Evolutionary conservation across 2,888 invertebrate genomes (phyloP), one percentile per base, ranked within the genome.

Genomic region (Seladonia tumulorum): DNA sequence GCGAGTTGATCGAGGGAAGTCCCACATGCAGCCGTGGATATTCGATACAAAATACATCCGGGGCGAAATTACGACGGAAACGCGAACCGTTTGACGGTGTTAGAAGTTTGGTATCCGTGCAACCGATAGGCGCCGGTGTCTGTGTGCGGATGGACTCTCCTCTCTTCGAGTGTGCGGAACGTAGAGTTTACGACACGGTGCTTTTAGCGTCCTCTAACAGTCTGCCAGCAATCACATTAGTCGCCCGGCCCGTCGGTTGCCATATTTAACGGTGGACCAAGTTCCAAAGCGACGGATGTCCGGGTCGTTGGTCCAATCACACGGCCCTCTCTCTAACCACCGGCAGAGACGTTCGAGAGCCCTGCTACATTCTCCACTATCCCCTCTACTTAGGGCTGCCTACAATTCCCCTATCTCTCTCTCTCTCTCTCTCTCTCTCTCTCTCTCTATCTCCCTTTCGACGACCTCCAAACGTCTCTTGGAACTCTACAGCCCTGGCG

Each of bases 191-290:
- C 90, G 92, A 90, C 88, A 90, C 85, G 88, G 87, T 91, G 92
- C 92, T 92, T 92, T 92, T 92, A 92, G 92, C 89, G 87, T 91
- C 82, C 89, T 86, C 88, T 87, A 91, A 91, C 91, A 87, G 90
- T 92, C 89, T 90, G 89, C 91, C 88, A 91, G 92, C 93, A 93
- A 93, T 93, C 91, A 92, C 93, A 93, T 93, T 93, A 93, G 92
- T 91, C 88, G 88, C 87, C 80, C 86, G 45, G 70, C 47, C 87
- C 89, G 86, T 89, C 86, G 90, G 86, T 88, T 87, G 87, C 90
- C 92, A 91, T 92, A 92, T 92, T 92, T 92, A 92, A 90, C 90
- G 89, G 84, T 86, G 90, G 89, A 87, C 88, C 90, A 89, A 91
- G 88, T 92, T 89, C 87, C 87, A 87, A 89, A 91, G 89, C 90